A percentile compares a stretch with the other conserved stretches of the same genome.
Evolutionary conservation across 2,797 vertebrate genomes (phyloP).

Genomic region (Xenopus petersii): DNA sequence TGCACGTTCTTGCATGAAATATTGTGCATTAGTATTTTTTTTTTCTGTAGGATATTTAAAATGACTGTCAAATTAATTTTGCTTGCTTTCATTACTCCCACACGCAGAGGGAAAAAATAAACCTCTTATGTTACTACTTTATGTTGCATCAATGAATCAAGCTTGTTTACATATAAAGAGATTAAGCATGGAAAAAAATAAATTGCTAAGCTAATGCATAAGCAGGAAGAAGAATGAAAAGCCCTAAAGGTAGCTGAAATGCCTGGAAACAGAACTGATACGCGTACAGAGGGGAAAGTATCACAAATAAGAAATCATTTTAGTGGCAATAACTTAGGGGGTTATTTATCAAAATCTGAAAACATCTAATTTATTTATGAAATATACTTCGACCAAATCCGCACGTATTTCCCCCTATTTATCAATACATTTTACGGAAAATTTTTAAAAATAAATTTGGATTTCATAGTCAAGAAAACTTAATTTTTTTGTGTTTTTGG

Average conservation of each 20-base stretch:
- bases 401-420: too few relatives aligned
- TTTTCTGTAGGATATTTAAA: constrained; percentile 34
- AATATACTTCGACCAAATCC: too few relatives aligned
- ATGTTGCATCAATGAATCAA: constrained; percentile 12
- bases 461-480: too few relatives aligned
- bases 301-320: too few relatives aligned
- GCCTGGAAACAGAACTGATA: too few relatives aligned
- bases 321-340: too few relatives aligned
- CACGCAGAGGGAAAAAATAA: constrained; percentile 6
- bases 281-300: too few relatives aligned
- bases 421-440: too few relatives aligned
- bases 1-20: constrained; percentile 20
- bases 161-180: constrained; percentile 21
- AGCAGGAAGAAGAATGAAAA: constrained; percentile 1
- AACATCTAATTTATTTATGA: too few relatives aligned
- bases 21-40: constrained; percentile 27
- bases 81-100: constrained; percentile 2
- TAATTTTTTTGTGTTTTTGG: too few relatives aligned
- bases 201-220: constrained; percentile 16
- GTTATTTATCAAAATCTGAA: too few relatives aligned
- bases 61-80: constrained; percentile 5
- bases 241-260: background rate
- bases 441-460: too few relatives aligned
- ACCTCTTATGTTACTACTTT: background rate
- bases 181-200: constrained; percentile 3